A percentile compares a stretch with the other conserved stretches of the same genome.
These are phyloP conservation scores for Drosophila funebris DNA, from an alignment of 1,140 invertebrate genomes.

Conservation along the genomic window DNA sequence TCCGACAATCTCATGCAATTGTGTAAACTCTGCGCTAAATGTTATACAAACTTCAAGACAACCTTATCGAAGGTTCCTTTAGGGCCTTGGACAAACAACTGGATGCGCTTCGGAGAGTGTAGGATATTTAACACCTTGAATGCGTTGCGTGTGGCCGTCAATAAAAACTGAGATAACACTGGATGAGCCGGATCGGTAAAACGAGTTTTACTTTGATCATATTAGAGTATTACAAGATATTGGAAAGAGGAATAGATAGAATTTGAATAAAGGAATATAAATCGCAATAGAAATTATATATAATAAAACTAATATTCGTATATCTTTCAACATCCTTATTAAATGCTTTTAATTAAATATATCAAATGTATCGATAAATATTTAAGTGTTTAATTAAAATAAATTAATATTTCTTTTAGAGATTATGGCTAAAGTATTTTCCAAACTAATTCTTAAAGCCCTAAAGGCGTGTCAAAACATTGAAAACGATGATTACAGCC, in stretches of 20 bases:
- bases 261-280: not conserved
- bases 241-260: not conserved
- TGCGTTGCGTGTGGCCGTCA: constrained; percentile 54
- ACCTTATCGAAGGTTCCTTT: constrained; percentile 55
- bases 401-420: too few relatives aligned
- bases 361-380: too few relatives aligned
- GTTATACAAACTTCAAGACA: constrained; percentile 60
- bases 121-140: constrained; percentile 63
- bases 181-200: not conserved
- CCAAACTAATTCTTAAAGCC: too few relatives aligned
- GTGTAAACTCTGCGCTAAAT: constrained; percentile 52
- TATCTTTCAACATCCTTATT: too few relatives aligned
- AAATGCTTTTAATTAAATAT: too few relatives aligned
- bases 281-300: not conserved
- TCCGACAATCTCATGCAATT: not conserved
- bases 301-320: too few relatives aligned
- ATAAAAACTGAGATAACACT: constrained; percentile 15
- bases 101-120: constrained; percentile 1
- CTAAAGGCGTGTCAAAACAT: too few relatives aligned
- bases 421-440: too few relatives aligned
- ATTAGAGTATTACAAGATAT: not conserved
- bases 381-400: too few relatives aligned
- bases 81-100: constrained; percentile 31
- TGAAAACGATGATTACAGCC: too few relatives aligned
- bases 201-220: constrained; percentile 5